phyloP scores from a whole-genome alignment of 2,888 invertebrate species.

The Apotomis turbidana region DNA sequence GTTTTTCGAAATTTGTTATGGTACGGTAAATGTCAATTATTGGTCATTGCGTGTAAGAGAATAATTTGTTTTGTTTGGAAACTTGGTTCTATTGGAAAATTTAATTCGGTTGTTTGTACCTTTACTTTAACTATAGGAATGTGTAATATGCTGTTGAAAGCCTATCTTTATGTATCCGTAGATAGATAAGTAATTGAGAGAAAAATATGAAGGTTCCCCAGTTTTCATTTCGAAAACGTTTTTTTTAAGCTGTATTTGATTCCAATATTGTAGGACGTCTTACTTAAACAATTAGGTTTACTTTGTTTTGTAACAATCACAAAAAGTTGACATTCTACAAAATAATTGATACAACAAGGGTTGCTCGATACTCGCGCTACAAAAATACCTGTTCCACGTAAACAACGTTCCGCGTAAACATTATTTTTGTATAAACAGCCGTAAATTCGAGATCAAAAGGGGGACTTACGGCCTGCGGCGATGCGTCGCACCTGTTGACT shows the following conservation, averaged over 20 bases:
- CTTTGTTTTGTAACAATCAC: too few relatives aligned
- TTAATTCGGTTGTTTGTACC: neutral
- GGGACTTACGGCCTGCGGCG: slow-evolving; percentile 21
- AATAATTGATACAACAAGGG: too few relatives aligned
- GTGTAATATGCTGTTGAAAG: too few relatives aligned
- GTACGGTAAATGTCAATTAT: neutral
- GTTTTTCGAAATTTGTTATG: slow-evolving; percentile 5
- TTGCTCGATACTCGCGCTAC: neutral
- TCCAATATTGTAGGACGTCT: too few relatives aligned
- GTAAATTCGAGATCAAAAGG: slow-evolving; percentile 29
- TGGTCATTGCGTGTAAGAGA: neutral
- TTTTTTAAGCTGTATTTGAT: too few relatives aligned
- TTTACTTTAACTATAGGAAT: neutral
- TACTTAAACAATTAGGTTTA: too few relatives aligned
- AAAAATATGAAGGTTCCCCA: too few relatives aligned
- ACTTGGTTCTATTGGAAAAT: neutral
- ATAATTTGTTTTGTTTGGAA: slow-evolving; percentile 1
- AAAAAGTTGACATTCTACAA: too few relatives aligned
- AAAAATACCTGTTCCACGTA: slow-evolving; percentile 11
- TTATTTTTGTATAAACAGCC: slow-evolving; percentile 25
- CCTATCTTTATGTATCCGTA: too few relatives aligned
- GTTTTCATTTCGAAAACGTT: too few relatives aligned
- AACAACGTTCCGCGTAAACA: slow-evolving; percentile 2
- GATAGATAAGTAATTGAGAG: too few relatives aligned
- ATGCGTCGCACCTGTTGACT: slow-evolving; percentile 9